Base-by-base conservation (phyloP, 1,140 invertebrate species). In the Drosophila erecta region DNA sequence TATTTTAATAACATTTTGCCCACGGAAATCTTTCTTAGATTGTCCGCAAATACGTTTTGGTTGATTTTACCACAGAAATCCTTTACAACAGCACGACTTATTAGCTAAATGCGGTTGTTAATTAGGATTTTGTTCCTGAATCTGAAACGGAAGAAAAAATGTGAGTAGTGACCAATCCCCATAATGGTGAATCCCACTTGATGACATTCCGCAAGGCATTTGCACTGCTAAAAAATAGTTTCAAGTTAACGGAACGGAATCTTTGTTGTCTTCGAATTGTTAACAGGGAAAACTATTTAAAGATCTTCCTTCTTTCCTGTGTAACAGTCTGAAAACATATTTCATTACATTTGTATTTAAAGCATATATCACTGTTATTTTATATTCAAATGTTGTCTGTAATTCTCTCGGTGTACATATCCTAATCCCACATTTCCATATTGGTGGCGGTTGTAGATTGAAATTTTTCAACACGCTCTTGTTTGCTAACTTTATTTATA, bases 401-500 rank as follows among this genome's bases (percentile, higher is more conserved):
- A 4, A 11, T 1, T 61, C 14, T 20, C n/a, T 22, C 7, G 30
- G 14, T 33, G 59, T 33, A 40, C 4, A 22, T 40, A 30, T 24
- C 17, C 37, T 35, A 17, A n/a, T 3, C 46, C 38, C 43, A n/a
- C 20, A 49, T 57, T 65, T 65, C 24, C 61, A 65, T 58, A 58
- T 65, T 15, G 17, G 4, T 22, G 40, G 7, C 24, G 61, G 27
- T 24, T 69, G 50, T 47, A 37, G 50, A 37, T 27, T 69, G 43
- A 70, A 56, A 41, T 56, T 70, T 66, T 24, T 41, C 49, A 47
- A 33, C n/a, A 30, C 37, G 24, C 24, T 38, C 15, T 56, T 40
- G 50, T 62, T 55, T 74, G 53, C 46, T 20, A 35, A 65, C 74
- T 59, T 75, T 75, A 75, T 75, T 75, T 75, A 75, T 75, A 75